phyloP scores from a whole-genome alignment of 2,113 vertebrate genomes.

The Callipepla squamata region DNA sequence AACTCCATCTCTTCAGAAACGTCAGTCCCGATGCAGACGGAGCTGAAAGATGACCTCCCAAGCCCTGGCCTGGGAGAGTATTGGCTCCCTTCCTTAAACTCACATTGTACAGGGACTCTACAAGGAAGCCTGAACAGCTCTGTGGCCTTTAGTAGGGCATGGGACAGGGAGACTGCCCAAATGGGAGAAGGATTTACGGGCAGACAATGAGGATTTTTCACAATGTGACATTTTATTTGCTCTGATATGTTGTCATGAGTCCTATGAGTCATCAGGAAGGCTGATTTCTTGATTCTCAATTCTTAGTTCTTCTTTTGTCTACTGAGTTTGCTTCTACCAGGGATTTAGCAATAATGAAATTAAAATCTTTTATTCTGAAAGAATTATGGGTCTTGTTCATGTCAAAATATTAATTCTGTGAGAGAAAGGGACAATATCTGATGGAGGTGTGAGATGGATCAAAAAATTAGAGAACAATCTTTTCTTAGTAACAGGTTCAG shows the following conservation, averaged over 20 bases:
- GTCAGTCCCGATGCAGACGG: not conserved
- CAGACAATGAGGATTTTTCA: constrained; percentile 54
- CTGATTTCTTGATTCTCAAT: not conserved
- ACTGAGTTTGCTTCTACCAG: not conserved
- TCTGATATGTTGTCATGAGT: not conserved
- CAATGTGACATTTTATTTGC: constrained; percentile 48
- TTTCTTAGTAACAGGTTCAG: not conserved
- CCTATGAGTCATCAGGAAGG: not conserved
- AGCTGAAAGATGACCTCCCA: not conserved
- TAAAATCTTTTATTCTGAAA: not conserved
- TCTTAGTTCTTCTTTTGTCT: constrained; percentile 21
- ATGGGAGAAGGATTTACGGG: constrained; percentile 29
- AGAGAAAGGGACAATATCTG: not conserved
- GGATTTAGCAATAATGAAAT: constrained; percentile 28
- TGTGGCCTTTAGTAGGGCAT: constrained; percentile 24
- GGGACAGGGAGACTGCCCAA: not conserved
- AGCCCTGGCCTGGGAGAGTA: not conserved
- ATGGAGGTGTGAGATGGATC: not conserved
- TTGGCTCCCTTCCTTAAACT: not conserved
- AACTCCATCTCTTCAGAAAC: not conserved
- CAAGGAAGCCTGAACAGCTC: not conserved
- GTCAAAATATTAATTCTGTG: not conserved
- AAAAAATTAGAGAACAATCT: not conserved
- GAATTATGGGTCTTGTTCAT: not conserved
- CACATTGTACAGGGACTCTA: not conserved